Percentiles rank a stretch among this genome's conserved stretches.
Evolutionary conservation across 2,888 invertebrate species (phyloP).

Genomic region (Drosophila tanythrix): DNA sequence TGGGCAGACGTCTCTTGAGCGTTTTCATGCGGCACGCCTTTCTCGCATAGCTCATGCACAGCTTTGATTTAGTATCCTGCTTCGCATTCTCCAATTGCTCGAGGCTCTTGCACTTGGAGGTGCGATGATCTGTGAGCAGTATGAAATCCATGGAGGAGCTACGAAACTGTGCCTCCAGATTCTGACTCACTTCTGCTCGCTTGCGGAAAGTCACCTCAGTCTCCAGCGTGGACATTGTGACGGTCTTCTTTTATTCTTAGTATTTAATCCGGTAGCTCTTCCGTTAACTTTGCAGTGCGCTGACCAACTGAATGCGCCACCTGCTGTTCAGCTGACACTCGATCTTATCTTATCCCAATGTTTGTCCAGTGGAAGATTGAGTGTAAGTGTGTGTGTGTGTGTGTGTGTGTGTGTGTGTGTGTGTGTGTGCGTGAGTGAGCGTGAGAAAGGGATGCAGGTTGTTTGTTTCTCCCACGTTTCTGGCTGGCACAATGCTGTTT

Average conservation of each 20-base stretch:
- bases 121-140: conserved; percentile 81
- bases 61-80: conserved; percentile 28
- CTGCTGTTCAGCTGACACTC: conserved; percentile 41
- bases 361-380: conserved; percentile 31
- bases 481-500: conserved; percentile 9
- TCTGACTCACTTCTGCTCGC: conserved; percentile 68
- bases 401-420: not conserved
- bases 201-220: conserved; percentile 76
- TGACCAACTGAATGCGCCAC: conserved; percentile 47
- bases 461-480: conserved; percentile 65
- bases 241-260: not conserved
- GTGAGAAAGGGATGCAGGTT: conserved; percentile 68
- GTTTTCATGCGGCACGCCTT: conserved; percentile 88
- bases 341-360: conserved; percentile 61
- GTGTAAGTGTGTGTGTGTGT: not conserved
- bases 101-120: conserved; percentile 70
- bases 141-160: conserved; percentile 82
- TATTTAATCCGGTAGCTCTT: conserved; percentile 14
- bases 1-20: conserved; percentile 90
- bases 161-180: conserved; percentile 77
- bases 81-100: conserved; percentile 65
- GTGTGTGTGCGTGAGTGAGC: not conserved
- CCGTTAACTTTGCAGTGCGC: conserved; percentile 17
- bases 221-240: conserved; percentile 77
- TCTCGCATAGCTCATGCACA: conserved; percentile 66